Base-by-base conservation (phyloP, 37 sponge, comb jelly and placozoan species). In the Mnemiopsis leidyi region DNA sequence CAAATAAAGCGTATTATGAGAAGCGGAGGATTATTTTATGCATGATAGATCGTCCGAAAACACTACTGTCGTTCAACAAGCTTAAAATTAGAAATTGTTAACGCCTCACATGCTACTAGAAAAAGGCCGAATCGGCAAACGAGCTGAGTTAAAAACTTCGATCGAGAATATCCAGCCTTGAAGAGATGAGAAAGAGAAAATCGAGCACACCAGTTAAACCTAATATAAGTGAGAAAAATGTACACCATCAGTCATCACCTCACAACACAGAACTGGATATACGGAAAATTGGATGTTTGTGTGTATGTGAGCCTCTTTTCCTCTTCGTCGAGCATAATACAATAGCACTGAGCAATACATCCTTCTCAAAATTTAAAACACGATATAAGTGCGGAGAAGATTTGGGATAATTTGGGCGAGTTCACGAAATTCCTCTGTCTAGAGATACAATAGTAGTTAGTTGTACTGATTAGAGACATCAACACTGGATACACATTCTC, bases 21-120 rank as follows among this genome's bases (percentile, higher is more conserved):
- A 48, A 48, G 61, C 61, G 61, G 13, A 5, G 61, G 9, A 48
- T 48, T 48, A 48, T 48, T 48, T 48, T 48, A 77, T 77, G 79
- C 79, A 77, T 77, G 79, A 77, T 77, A 34, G 36, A 77, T 77
- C 33, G 79, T 34, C 2, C 16, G 21, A 77, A 26, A 77, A 32
- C 79, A 77, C 79, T 20, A 77, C 36, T 77, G 79, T 77, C 32
- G 32, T 32, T 77, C 79, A 77, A 77, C 79, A 77, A 77, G 79
- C 79, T 77, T 77, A 31, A 26, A 32, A 77, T 77, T 77, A 32
- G 79, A 34, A 77, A 16, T 26, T 77, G 79, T 77, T 32, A 77
- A 77, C 79, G 79, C 79, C 79, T 48, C 61, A 48, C 61, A 48
- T 48, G 61, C 61, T 48, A 48, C 61, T 48, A 48, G 61, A 48